Evolutionary conservation across 2,797 vertebrate species (phyloP), one percentile per base, ranked within the genome.

Genomic region (Lagocephalus sceleratus): DNA sequence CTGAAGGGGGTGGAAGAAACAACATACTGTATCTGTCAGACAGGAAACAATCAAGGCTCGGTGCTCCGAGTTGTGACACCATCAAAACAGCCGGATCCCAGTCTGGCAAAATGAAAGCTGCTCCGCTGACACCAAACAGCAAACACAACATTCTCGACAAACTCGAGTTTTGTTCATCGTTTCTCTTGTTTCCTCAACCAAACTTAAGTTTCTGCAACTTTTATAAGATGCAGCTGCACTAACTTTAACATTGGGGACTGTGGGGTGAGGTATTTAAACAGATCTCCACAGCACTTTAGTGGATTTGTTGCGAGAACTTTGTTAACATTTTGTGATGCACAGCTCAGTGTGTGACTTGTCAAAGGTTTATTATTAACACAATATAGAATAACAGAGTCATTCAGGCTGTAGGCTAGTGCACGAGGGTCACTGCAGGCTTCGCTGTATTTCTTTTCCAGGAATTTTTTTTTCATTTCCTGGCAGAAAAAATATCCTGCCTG

Each of bases 21-120:
- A 73, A 65, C 78, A 81, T 71, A 68, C 72, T 35, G 32, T 35
- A 81, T 73, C 78, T 85, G 78, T 73, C 76, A 78, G 76, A 62
- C 69, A 74, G 58, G 63, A 71, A 81, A 81, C 81, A 82, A 85
- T 85, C 63, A 79, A 83, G 74, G 71, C 57, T 54, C 51, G 70
- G 62, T 57, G 58, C 64, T 55, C 53, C 9, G 69, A 80, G 69
- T 77, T 82, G 62, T 70, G 75, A 86, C 77, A 82, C 74, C 29
- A 47, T 26, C 60, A 68, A 66, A 75, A 76, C 76, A 73, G 17
- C 38, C 17, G 51, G 39, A 68, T 73, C 66, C 75, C 71, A 67
- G 40, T 51, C 47, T 65, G 78, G 71, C 72, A 84, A 77, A 85
- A 79, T 61, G 47, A 76, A 80, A 76, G 17, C 68, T 60, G 70